phyloP scores from a whole-genome alignment of 2,113 vertebrate genomes.

The Perccottus glenii region DNA sequence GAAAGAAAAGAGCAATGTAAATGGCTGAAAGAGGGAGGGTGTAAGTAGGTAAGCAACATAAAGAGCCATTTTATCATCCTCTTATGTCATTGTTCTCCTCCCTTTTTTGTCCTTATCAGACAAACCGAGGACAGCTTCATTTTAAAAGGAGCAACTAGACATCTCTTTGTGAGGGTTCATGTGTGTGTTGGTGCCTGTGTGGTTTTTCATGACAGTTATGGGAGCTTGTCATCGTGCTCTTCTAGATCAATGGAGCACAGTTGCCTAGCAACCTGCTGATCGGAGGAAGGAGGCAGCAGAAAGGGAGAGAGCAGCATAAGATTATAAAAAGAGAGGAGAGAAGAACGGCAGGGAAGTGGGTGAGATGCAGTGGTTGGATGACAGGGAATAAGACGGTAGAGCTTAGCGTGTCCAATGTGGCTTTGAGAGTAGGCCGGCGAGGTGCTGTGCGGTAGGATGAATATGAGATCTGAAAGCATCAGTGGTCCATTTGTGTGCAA shows the following conservation, averaged over 20 bases:
- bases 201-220: slow-evolving; percentile 75
- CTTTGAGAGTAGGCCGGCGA: slow-evolving; percentile 52
- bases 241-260: slow-evolving; percentile 79
- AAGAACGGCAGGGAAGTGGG: slow-evolving; percentile 61
- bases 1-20: slow-evolving; percentile 45
- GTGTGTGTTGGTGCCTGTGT: slow-evolving; percentile 27
- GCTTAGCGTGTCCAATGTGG: slow-evolving; percentile 58
- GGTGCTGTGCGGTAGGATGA: slow-evolving; percentile 31
- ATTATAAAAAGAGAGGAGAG: slow-evolving; percentile 57
- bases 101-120: slow-evolving; percentile 57
- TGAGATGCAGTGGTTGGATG: slow-evolving; percentile 64
- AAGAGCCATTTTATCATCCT: slow-evolving; percentile 44
- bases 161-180: slow-evolving; percentile 43
- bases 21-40: slow-evolving; percentile 10
- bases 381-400: slow-evolving; percentile 59
- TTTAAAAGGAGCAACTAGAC: slow-evolving; percentile 59
- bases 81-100: slow-evolving; percentile 60
- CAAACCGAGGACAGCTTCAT: slow-evolving; percentile 56
- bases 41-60: slow-evolving; percentile 41
- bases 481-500: slow-evolving; percentile 26
- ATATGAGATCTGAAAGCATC: slow-evolving; percentile 34
- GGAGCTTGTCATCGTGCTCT: slow-evolving; percentile 75
- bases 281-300: slow-evolving; percentile 47
- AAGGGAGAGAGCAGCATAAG: slow-evolving; percentile 50
- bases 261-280: slow-evolving; percentile 79